A percentile compares a stretch with the other conserved stretches of the same genome.
These are phyloP conservation scores for Cyprinella venusta DNA, from an alignment of 2,797 vertebrate species.

Conservation along the genomic window DNA sequence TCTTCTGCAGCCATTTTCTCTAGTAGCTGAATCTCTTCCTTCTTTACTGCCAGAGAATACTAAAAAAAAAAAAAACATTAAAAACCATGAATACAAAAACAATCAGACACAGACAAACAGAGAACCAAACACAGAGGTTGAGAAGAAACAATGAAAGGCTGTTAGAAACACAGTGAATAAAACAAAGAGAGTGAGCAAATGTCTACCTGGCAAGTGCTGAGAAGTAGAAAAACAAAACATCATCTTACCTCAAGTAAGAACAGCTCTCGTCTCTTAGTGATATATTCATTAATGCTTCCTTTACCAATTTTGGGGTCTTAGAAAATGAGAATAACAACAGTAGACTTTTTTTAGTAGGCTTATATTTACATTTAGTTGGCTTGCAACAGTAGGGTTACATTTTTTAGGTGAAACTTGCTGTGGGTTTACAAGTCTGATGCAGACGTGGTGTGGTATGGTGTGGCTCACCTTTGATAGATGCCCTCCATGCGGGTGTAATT, in stretches of 20 bases:
- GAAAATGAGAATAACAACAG: background rate
- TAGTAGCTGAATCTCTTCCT: conserved; percentile 80
- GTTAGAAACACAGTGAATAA: background rate
- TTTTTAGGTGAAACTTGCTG: background rate
- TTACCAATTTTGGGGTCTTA: conserved; percentile 79
- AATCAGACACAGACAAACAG: background rate
- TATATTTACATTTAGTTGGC: too few relatives aligned
- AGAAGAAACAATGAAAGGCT: background rate
- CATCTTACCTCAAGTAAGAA: conserved; percentile 88
- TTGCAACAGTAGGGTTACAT: too few relatives aligned
- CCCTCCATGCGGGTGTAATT: conserved; percentile 69
- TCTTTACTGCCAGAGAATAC: conserved; percentile 83
- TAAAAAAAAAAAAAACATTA: conserved; percentile 43
- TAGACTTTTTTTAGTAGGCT: background rate
- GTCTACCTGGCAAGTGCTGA: background rate
- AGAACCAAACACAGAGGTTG: background rate
- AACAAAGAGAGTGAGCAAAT: background rate
- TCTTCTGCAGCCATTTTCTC: conserved; percentile 74
- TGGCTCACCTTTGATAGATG: conserved; percentile 75
- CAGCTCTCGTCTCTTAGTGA: conserved; percentile 82
- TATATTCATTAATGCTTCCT: conserved; percentile 77
- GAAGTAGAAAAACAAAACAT: conserved; percentile 4
- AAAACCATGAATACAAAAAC: background rate
- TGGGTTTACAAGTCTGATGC: background rate
- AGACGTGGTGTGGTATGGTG: background rate